These are phyloP conservation scores for Poecile atricapillus DNA, from an alignment of 2,113 vertebrate species.

Conservation along the genomic window DNA sequence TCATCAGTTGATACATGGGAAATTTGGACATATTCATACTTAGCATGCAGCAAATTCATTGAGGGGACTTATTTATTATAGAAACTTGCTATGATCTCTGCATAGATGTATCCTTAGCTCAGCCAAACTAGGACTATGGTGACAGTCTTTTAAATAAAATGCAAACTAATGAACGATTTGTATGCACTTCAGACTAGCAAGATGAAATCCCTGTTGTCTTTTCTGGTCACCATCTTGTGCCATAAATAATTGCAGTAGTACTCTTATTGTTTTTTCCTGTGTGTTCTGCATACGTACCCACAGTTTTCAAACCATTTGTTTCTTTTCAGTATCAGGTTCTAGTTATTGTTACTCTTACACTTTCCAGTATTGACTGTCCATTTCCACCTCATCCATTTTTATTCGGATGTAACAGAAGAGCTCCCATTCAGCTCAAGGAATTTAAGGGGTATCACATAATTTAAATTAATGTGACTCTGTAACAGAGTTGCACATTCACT, in stretches of 20 bases:
- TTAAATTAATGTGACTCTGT: background rate
- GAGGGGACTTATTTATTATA: background rate
- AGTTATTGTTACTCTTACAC: background rate
- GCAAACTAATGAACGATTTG: background rate
- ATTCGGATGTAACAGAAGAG: background rate
- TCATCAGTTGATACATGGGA: background rate
- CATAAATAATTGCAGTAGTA: background rate
- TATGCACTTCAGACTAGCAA: background rate
- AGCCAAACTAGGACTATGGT: background rate
- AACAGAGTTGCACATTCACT: background rate
- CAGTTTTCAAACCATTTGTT: background rate
- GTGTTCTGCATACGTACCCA: background rate
- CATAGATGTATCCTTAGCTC: background rate
- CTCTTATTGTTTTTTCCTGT: background rate
- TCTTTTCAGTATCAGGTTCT: background rate
- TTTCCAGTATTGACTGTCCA: background rate
- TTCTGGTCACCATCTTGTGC: background rate
- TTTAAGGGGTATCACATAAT: background rate
- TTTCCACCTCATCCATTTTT: background rate
- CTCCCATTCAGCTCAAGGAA: background rate
- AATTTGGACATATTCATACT: background rate
- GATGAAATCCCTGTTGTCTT: background rate
- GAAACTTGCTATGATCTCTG: background rate
- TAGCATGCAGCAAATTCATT: background rate
- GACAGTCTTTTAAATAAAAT: background rate